Conservation (phyloP, 2,888 invertebrate genomes). For the Andrena minutula region DNA sequence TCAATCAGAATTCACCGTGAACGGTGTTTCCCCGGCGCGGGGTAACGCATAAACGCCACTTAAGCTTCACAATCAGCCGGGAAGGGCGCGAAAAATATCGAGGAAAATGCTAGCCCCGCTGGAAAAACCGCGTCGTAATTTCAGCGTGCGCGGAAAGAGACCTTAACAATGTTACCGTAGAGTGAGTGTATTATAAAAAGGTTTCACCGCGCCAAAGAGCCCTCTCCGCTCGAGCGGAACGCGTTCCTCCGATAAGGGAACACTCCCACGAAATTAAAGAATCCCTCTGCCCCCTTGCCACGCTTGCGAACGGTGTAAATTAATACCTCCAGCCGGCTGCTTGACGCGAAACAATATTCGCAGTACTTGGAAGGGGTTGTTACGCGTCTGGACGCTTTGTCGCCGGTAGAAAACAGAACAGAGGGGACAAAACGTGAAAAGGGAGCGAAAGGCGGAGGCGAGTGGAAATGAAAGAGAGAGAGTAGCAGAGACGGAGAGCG, state of each 20-base stretch:
- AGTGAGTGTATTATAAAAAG: not conserved
- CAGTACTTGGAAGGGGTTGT: conserved; percentile 27
- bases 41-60: not conserved
- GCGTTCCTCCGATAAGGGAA: not conserved
- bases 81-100: not conserved
- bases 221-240: not conserved
- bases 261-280: conserved; percentile 41
- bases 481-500: conserved; percentile 35
- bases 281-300: not conserved
- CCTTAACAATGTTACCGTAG: not conserved
- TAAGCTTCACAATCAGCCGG: not conserved
- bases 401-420: conserved; percentile 34
- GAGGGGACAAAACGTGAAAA: conserved; percentile 27
- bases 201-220: not conserved
- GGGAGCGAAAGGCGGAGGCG: not conserved
- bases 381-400: conserved; percentile 56
- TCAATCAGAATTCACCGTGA: no score
- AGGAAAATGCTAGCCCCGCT: not conserved
- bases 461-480: not conserved
- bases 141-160: not conserved
- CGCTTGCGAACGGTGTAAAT: conserved; percentile 51
- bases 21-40: not conserved
- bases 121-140: not conserved
- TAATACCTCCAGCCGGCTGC: conserved; percentile 56
- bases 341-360: conserved; percentile 69